Percentiles rank a stretch among this genome's conserved stretches.
phyloP scores from a whole-genome alignment of 2,888 invertebrate genomes.

The Bellardia bayeri region DNA sequence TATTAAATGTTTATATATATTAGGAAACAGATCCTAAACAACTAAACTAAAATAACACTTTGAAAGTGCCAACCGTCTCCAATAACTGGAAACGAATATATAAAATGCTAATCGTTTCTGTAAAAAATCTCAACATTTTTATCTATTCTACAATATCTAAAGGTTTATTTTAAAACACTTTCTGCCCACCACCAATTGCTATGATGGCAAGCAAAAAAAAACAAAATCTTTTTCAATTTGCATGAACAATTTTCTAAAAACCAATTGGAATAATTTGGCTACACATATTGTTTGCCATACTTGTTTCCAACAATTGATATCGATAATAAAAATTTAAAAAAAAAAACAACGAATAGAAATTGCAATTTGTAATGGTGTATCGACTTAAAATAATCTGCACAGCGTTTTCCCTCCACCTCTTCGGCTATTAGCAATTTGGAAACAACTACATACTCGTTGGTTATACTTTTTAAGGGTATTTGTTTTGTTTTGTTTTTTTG shows the following conservation, averaged over 20 bases:
- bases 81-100: not conserved
- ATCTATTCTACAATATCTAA: slow-evolving; percentile 55
- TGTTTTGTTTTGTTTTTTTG: slow-evolving; percentile 36
- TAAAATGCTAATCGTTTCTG: slow-evolving; percentile 47
- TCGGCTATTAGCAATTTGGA: not conserved
- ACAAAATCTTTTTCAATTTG: slow-evolving; percentile 56
- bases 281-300: not conserved
- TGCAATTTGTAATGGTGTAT: slow-evolving; percentile 57
- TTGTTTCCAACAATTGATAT: slow-evolving; percentile 49
- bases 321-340: slow-evolving; percentile 51
- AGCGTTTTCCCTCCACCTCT: not conserved
- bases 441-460: slow-evolving; percentile 2
- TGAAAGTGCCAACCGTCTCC: not conserved
- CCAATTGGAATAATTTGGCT: slow-evolving; percentile 54
- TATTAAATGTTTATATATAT: too few species aligned
- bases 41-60: not conserved
- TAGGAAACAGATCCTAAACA: too few species aligned
- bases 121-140: slow-evolving; percentile 29
- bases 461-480: slow-evolving; percentile 1
- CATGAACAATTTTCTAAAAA: slow-evolving; percentile 55
- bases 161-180: slow-evolving; percentile 28
- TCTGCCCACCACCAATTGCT: not conserved
- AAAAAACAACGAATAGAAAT: not conserved
- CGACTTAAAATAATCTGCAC: slow-evolving; percentile 52
- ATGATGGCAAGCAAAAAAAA: not conserved